Evolutionary conservation across 2,113 vertebrate species (phyloP).

Genomic region (Cryptotis parvus): DNA sequence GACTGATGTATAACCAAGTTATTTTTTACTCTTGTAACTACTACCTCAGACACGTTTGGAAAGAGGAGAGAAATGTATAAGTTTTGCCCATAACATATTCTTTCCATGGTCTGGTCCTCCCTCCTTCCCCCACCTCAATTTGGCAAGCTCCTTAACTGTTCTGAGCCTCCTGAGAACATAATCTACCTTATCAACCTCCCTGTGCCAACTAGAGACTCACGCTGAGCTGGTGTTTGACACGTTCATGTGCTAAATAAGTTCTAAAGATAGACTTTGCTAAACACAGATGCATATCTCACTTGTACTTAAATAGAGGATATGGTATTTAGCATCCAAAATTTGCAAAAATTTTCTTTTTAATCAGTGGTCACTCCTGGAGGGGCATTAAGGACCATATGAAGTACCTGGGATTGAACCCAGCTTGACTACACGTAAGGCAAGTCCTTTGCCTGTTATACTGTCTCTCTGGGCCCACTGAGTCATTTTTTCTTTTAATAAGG

Average conservation of each 20-base stretch:
- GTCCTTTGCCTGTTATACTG: too few relatives aligned
- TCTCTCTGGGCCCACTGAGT: too few relatives aligned
- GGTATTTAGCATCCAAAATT: neutral
- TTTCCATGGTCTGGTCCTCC: neutral
- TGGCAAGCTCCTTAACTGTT: neutral
- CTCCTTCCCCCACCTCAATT: neutral
- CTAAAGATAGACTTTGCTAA: neutral
- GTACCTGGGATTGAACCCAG: too few relatives aligned
- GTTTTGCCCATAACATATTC: neutral
- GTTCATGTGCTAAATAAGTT: neutral
- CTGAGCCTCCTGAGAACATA: neutral
- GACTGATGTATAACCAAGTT: neutral
- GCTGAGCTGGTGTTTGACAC: neutral
- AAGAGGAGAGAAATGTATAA: neutral
- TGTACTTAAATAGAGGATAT: neutral
- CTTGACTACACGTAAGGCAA: too few relatives aligned
- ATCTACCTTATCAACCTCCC: neutral
- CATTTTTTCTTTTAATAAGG: too few relatives aligned
- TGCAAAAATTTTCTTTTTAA: slow-evolving; percentile 28
- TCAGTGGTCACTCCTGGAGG: too few relatives aligned
- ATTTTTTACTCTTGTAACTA: slow-evolving; percentile 12
- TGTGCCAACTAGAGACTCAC: neutral
- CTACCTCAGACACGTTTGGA: neutral
- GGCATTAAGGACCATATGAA: neutral
- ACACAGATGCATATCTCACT: neutral